Percentiles rank a stretch among this genome's conserved stretches.
Conservation (phyloP, 2,888 invertebrate species). For the Drosophila buzzatii region DNA sequence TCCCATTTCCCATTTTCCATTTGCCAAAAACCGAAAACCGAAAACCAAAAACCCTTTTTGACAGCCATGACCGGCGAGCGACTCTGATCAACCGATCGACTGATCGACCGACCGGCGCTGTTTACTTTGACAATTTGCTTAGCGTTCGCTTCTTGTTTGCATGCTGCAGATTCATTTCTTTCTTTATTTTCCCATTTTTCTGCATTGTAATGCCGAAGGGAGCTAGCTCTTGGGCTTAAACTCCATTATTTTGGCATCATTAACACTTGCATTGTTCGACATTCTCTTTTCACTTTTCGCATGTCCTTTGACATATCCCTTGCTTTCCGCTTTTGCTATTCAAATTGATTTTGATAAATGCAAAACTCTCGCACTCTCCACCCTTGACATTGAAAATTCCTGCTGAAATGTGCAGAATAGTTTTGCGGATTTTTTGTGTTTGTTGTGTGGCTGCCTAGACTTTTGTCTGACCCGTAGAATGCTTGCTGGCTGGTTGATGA, state of each 20-base stretch:
- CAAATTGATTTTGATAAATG: constrained; percentile 66
- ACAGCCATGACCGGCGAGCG: constrained; percentile 59
- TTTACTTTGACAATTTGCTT: constrained; percentile 65
- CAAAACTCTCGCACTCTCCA: constrained; percentile 27
- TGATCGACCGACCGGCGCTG: constrained; percentile 42
- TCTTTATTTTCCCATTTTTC: not conserved
- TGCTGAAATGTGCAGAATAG: constrained; percentile 68
- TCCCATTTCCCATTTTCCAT: constrained; percentile 40
- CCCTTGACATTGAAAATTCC: constrained; percentile 40
- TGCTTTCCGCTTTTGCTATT: constrained; percentile 46
- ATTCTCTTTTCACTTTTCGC: constrained; percentile 27
- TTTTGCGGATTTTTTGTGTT: constrained; percentile 14
- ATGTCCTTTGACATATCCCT: constrained; percentile 48
- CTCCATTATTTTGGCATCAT: constrained; percentile 79
- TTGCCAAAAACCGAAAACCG: constrained; percentile 38
- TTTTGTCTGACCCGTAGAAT: constrained; percentile 37
- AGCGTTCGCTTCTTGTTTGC: constrained; percentile 41
- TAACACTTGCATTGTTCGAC: constrained; percentile 74
- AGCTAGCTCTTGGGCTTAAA: constrained; percentile 22
- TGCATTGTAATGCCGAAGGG: constrained; percentile 68
- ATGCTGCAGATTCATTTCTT: constrained; percentile 48
- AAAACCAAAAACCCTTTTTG: constrained; percentile 31
- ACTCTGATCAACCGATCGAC: not conserved
- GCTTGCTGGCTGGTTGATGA: constrained; percentile 9
- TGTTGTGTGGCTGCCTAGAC: constrained; percentile 15